These are phyloP conservation scores for Nasonia giraulti DNA, from an alignment of 1,140 invertebrate species.

Conservation along the genomic window DNA sequence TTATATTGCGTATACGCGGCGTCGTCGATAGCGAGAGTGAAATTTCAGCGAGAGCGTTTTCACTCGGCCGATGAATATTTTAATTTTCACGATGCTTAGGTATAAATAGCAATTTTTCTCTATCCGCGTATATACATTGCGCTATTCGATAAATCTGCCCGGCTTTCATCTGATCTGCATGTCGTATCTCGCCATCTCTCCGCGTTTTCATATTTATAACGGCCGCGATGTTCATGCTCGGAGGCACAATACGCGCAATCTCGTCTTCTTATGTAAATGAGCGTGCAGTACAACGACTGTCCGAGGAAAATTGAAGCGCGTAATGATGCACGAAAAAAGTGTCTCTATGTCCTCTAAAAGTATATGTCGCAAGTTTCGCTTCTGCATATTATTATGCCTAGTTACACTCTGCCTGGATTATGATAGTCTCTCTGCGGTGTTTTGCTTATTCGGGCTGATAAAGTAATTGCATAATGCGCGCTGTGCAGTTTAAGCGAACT, in stretches of 20 bases:
- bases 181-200: too few relatives aligned
- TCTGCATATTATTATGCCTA: not conserved
- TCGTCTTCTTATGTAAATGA: not conserved
- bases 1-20: not conserved
- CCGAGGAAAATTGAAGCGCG: not conserved
- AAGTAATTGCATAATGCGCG: not conserved
- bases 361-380: not conserved
- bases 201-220: too few relatives aligned
- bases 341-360: not conserved
- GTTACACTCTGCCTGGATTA: not conserved
- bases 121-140: too few relatives aligned
- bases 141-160: too few relatives aligned
- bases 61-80: not conserved
- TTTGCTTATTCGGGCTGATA: not conserved
- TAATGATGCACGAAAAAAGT: not conserved
- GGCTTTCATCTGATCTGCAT: too few relatives aligned
- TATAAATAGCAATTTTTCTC: not conserved
- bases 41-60: not conserved
- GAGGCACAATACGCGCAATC: not conserved
- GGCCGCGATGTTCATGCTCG: too few relatives aligned
- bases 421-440: not conserved
- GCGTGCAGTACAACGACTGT: not conserved
- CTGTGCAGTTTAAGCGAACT: not conserved
- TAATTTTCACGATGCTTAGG: not conserved
- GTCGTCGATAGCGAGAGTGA: not conserved